A percentile compares a stretch with the other conserved stretches of the same genome.
phyloP scores from a whole-genome alignment of 2,888 invertebrate genomes.

The Branchipolynoe longqiensis region DNA sequence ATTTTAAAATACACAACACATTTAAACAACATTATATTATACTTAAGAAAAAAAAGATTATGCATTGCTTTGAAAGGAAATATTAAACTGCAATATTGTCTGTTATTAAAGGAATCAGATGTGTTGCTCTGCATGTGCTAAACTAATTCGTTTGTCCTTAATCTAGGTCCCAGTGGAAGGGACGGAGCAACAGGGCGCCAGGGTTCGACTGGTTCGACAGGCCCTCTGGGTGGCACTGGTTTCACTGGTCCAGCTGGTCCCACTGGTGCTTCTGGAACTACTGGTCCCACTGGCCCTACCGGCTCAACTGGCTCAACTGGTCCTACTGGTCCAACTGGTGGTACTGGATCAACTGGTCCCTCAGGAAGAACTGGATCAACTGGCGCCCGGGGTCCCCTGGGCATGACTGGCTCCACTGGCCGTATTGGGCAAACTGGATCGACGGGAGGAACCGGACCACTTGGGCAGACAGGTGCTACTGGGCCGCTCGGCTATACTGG shows the following conservation, averaged over 20 bases:
- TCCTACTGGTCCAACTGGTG: slow-evolving; percentile 58
- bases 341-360: slow-evolving; percentile 54
- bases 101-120: no score
- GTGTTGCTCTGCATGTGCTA: no score
- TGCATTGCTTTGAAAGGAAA: no score
- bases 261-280: slow-evolving; percentile 54
- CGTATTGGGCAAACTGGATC: slow-evolving; percentile 48
- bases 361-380: slow-evolving; percentile 52
- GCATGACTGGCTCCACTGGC: slow-evolving; percentile 56
- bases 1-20: no score
- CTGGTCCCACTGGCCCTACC: slow-evolving; percentile 56
- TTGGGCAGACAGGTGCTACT: slow-evolving; percentile 59
- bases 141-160: no score
- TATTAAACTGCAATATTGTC: no score
- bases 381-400: slow-evolving; percentile 46
- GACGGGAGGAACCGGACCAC: slow-evolving; percentile 60
- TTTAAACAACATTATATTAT: no score
- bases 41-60: no score
- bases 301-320: slow-evolving; percentile 59
- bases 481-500: slow-evolving; percentile 59
- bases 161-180: slow-evolving; percentile 56
- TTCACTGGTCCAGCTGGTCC: slow-evolving; percentile 55
- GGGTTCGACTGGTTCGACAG: slow-evolving; percentile 54
- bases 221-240: slow-evolving; percentile 51
- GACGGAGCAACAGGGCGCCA: slow-evolving; percentile 63